Evolutionary conservation across 37 sponge, comb jelly and placozoan species (phyloP), one percentile per base, ranked within the genome.

Genomic region (Aphrocallistes beatrix): DNA sequence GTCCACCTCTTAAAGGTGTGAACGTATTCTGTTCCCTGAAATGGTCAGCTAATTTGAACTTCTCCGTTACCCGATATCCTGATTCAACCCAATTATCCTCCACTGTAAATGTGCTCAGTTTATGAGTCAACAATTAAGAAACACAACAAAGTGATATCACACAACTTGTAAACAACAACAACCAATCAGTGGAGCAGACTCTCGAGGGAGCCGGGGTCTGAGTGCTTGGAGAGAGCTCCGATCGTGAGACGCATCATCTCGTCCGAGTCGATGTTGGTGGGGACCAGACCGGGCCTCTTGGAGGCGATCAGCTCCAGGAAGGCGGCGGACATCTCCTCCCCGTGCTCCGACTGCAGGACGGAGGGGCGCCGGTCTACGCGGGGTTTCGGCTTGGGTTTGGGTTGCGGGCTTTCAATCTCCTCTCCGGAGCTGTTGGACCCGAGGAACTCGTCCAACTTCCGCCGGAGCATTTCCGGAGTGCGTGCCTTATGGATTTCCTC

Each of bases 281-380:
- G 28, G 28, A 60, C 6, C 28, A 60, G 75, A 1, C 75, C 75
- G 75, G 75, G 75, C 8, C 75, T 19, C 34, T 60, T 60, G 17
- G 75, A 60, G 34, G 75, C 75, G 28, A 60, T 21, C 28, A 30
- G 28, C 75, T 60, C 28, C n/a, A 25, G 75, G 75, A 60, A 60
- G 34, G 75, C 75, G 75, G 75, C 75, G 75, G 75, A 60, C 75
- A 60, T 60, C 21, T 60, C 75, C 34, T 60, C 75, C n/a, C 75
- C 75, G 75, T 60, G 75, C n/a, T 60, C 75, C 34, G 75, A 60
- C 75, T 32, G 34, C 28, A 60, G 75, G 17, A 60, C 75, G 34
- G 75, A 60, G 34, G 75, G 75, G n/a, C 75, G 75, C 25, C 75
- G 75, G 75, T 30, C 34, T 30, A 60, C 17, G 3, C 8, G 25